Evolutionary conservation across 1,140 invertebrate genomes (phyloP).

Genomic region (Penaeus chinensis): DNA sequence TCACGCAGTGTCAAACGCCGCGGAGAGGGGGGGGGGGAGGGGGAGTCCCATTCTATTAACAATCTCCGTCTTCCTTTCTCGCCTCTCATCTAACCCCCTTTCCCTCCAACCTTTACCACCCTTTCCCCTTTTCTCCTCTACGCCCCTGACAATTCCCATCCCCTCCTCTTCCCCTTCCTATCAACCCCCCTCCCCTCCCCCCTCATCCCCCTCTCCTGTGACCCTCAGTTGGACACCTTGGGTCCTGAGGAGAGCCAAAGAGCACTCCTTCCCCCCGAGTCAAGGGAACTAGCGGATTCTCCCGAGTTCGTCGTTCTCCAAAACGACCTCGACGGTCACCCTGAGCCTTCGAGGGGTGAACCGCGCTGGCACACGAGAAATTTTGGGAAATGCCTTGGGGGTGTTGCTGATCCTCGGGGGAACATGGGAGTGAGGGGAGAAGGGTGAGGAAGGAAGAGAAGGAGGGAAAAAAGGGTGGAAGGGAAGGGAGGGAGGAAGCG

Average conservation of each 20-base stretch:
- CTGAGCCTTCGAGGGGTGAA: no score
- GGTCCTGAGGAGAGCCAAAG: no score
- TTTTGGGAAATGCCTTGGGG: no score
- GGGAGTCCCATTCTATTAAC: neutral
- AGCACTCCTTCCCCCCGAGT: neutral
- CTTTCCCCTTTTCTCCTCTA: neutral
- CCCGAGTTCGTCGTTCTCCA: no score
- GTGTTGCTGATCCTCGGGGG: neutral
- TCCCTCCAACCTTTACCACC: neutral
- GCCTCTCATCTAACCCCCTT: neutral
- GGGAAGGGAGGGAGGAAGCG: neutral
- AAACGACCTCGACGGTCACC: no score
- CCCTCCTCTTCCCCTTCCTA: neutral
- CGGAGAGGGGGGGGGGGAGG: neutral
- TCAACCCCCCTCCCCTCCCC: neutral
- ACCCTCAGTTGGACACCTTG: neutral
- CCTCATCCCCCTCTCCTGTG: neutral
- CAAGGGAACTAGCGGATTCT: no score
- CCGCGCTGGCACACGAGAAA: no score
- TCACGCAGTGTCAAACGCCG: no score
- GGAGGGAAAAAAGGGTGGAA: neutral
- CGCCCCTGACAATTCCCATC: neutral
- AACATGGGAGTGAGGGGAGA: neutral
- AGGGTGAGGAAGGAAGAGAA: neutral
- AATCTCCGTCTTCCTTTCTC: no score